Percentiles rank a stretch among this genome's conserved stretches.
phyloP scores from a whole-genome alignment of 2,113 vertebrate genomes.

The Aythya baeri region DNA sequence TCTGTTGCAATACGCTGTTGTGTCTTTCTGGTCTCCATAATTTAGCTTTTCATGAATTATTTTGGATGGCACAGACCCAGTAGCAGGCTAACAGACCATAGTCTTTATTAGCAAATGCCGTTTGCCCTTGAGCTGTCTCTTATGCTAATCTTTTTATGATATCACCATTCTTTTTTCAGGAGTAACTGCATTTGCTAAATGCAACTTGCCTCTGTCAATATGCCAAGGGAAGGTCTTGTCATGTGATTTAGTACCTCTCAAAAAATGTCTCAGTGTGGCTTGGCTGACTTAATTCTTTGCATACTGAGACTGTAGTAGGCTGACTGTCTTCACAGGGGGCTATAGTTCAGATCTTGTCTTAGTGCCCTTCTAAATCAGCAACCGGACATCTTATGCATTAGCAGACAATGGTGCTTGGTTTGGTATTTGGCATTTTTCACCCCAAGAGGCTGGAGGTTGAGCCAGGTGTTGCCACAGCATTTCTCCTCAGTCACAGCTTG shows the following conservation, averaged over 20 bases:
- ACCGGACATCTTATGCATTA: background rate
- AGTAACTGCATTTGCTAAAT: conserved; percentile 33
- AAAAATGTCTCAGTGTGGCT: background rate
- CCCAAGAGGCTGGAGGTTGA: background rate
- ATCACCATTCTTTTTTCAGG: background rate
- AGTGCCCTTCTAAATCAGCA: background rate
- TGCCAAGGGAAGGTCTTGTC: background rate
- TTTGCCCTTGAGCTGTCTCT: conserved; percentile 45
- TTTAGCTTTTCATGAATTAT: background rate
- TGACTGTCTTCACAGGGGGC: background rate
- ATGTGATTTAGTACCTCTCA: background rate
- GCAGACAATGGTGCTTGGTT: background rate
- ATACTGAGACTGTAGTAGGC: background rate
- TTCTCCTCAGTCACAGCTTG: background rate
- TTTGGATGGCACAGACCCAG: background rate
- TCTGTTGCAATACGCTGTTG: background rate
- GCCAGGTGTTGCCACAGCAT: background rate
- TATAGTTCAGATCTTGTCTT: background rate
- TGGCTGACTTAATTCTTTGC: background rate
- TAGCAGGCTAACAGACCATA: background rate
- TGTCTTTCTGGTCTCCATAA: background rate
- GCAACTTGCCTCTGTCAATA: background rate
- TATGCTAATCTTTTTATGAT: conserved; percentile 8
- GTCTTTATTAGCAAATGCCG: background rate
- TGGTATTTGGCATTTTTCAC: background rate